Evolutionary conservation across 2,888 invertebrate species (phyloP).

Genomic region (Xestia rhomboidea): DNA sequence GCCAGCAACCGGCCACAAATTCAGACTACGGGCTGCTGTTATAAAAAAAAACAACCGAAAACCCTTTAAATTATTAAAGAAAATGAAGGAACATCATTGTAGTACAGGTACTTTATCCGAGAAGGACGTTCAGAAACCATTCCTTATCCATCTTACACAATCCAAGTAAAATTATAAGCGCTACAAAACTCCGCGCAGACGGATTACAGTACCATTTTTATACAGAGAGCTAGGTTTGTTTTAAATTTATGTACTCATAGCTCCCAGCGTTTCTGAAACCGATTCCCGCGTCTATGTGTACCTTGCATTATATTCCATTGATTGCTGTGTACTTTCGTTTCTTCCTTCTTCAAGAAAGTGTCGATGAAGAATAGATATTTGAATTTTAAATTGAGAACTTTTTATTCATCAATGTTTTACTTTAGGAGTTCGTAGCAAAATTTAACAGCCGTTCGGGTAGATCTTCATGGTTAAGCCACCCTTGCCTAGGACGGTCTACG

Average conservation of each 20-base stretch:
- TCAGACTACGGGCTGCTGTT: background rate
- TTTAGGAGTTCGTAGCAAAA: background rate
- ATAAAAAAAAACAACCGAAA: background rate
- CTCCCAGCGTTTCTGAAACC: constrained; percentile 49
- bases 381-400: constrained; percentile 41
- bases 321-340: constrained; percentile 45
- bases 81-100: background rate
- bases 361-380: constrained; percentile 9
- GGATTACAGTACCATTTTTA: constrained; percentile 80
- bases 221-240: constrained; percentile 70
- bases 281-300: constrained; percentile 33
- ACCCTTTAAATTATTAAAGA: background rate
- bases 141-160: constrained; percentile 33
- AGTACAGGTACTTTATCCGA: rapidly evolving
- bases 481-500: no score
- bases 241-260: constrained; percentile 72
- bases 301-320: constrained; percentile 44
- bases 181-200: constrained; percentile 71
- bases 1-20: background rate
- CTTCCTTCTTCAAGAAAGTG: constrained; percentile 29
- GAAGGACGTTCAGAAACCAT: background rate
- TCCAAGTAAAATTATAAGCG: constrained; percentile 73
- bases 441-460: no score
- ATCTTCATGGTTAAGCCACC: no score
- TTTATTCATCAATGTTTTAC: constrained; percentile 21